Percentiles rank a stretch among this genome's conserved stretches.
phyloP scores from a whole-genome alignment of 2,113 vertebrate genomes.

The Hypomesus transpacificus region DNA sequence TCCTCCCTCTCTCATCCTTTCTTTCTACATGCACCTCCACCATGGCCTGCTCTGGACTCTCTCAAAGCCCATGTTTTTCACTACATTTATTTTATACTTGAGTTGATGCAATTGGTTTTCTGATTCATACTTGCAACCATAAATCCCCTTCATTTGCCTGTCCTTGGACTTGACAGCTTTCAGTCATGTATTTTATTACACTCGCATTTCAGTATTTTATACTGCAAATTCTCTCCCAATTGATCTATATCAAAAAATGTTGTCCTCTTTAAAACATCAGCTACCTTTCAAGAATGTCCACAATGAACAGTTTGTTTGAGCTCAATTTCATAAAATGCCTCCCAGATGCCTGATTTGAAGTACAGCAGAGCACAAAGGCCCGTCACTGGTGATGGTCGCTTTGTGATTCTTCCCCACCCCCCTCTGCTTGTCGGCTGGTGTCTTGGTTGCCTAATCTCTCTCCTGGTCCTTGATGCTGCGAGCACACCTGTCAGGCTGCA shows the following conservation, averaged over 20 bases:
- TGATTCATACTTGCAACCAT: too few species aligned
- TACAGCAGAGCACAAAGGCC: slow-evolving; percentile 54
- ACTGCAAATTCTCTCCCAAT: slow-evolving; percentile 31
- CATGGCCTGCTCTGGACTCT: too few species aligned
- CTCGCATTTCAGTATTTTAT: slow-evolving; percentile 49
- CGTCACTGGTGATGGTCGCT: slow-evolving; percentile 41
- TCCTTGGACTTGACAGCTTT: not conserved
- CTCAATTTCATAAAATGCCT: slow-evolving; percentile 46
- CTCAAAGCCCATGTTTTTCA: too few species aligned
- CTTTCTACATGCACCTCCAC: not conserved
- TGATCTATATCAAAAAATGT: slow-evolving; percentile 61
- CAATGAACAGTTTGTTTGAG: slow-evolving; percentile 46
- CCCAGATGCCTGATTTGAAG: slow-evolving; percentile 51
- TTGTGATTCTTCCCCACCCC: slow-evolving; percentile 39
- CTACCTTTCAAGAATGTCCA: slow-evolving; percentile 43
- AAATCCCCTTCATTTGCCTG: not conserved
- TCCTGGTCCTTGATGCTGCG: slow-evolving; percentile 53
- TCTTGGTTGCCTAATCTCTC: slow-evolving; percentile 52
- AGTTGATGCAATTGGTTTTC: not conserved
- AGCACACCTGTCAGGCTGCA: slow-evolving; percentile 68
- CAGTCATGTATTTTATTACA: too few species aligned
- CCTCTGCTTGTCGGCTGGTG: slow-evolving; percentile 37
- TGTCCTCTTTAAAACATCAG: slow-evolving; percentile 55
- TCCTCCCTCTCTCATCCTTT: not conserved
- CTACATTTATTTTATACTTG: not conserved